Evolutionary conservation across 2,888 invertebrate genomes (phyloP), one percentile per base, ranked within the genome.

Genomic region (Hypercompe scribonia): DNA sequence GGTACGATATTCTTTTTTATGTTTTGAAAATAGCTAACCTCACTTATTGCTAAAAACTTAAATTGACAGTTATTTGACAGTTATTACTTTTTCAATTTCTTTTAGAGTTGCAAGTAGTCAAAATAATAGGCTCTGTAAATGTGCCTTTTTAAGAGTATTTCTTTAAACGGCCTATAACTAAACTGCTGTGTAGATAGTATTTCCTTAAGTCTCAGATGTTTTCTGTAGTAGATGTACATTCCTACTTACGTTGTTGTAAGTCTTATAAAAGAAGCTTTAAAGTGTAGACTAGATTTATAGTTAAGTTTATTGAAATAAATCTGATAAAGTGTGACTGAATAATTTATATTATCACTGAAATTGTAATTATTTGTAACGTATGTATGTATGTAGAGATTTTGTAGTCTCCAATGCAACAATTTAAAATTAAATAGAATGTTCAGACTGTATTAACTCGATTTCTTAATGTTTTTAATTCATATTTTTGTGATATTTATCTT

Each of bases 241-340:
- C 87, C 89, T 88, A 86, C 85, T 89, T 86, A 87, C 88, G 86
- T 86, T 86, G 82, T 86, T 80, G 81, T 91, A 90, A 91, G 89
- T 90, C 89, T 31, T 85, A 87, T 89, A 89, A 93, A 94, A 90
- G 91, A 92, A 94, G 94, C 94, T 95, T 95, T 94, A 95, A 94
- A 88, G 86, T 90, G 72, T 92, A 90, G 90, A 86, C 85, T 89
- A 89, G 84, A 82, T 83, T 82, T 85, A 80, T 77, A 85, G 82
- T 84, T 86, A 84, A 84, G 86, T 86, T 83, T 81, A 83, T 76
- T 71, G 75, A 83, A 82, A 83, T 81, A 75, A 86, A 87, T 86
- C 83, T 87, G 84, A 86, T 87, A 88, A 84, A 80, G 86, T 84
- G 84, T 88, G 90, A 88, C 89, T 90, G 92, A 89, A 82, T 89